A percentile compares a stretch with the other conserved stretches of the same genome.
phyloP scores from a whole-genome alignment of 2,113 vertebrate genomes.

The Acanthochromis polyacanthus region DNA sequence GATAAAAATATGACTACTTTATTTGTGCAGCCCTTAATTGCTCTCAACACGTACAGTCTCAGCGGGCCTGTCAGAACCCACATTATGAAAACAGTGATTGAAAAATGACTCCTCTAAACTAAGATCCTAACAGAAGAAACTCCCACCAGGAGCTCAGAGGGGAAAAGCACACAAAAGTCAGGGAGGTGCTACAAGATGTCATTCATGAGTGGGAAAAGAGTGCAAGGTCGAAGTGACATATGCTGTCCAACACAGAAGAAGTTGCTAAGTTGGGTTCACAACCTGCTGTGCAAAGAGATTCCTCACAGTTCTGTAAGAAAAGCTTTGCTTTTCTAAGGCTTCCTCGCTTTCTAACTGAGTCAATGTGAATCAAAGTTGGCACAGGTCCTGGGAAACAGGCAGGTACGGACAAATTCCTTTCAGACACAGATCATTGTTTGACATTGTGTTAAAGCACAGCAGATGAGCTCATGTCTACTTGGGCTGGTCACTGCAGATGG shows the following conservation, averaged over 20 bases:
- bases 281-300: neutral
- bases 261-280: neutral
- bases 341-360: neutral
- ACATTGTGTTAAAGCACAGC: conserved; percentile 5
- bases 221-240: neutral
- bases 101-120: conserved; percentile 23
- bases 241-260: neutral
- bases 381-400: conserved; percentile 11
- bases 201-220: conserved; percentile 8
- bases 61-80: conserved; percentile 18
- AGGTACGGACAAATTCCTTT: conserved; percentile 7
- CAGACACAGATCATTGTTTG: neutral
- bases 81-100: conserved; percentile 46
- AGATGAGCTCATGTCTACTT: conserved; percentile 37
- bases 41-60: conserved; percentile 23
- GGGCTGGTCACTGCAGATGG: conserved; percentile 16
- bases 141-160: neutral
- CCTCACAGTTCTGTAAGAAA: neutral
- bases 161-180: conserved; percentile 25
- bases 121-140: conserved; percentile 12
- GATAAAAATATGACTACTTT: conserved; percentile 45
- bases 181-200: conserved; percentile 11
- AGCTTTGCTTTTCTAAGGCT: neutral
- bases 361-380: neutral
- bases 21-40: conserved; percentile 51